Conservation (phyloP, 2,888 invertebrate genomes). For the Volucella inflata region DNA sequence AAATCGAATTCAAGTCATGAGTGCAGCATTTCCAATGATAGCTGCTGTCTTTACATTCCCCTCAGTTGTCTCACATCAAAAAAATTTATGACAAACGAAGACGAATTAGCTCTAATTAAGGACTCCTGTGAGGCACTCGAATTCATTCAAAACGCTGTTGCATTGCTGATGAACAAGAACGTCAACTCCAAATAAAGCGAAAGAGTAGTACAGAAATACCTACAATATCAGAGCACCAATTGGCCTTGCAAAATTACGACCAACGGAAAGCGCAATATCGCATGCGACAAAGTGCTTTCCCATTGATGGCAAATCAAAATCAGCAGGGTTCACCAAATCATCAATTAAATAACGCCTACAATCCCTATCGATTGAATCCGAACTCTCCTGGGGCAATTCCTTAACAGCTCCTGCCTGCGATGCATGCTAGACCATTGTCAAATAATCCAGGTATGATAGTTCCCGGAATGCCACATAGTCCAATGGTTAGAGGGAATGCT, state of each 20-base stretch:
- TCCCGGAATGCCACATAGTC: conserved; percentile 77
- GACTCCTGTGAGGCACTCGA: conserved; percentile 98
- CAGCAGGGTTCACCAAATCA: conserved; percentile 85
- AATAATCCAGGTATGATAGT: conserved; percentile 77
- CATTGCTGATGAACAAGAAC: conserved; percentile 96
- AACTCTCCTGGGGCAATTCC: conserved; percentile 79
- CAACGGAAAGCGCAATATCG: conserved; percentile 95
- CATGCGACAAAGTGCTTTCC: conserved; percentile 86
- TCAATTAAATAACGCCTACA: conserved; percentile 81
- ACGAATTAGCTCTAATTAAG: conserved; percentile 88
- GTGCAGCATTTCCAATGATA: conserved; percentile 97
- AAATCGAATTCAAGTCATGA: conserved; percentile 96
- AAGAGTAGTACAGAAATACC: conserved; percentile 98
- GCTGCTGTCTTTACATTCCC: conserved; percentile 98
- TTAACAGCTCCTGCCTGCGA: conserved; percentile 79
- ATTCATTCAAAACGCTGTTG: conserved; percentile 92
- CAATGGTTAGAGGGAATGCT: conserved; percentile 65
- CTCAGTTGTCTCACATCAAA: conserved; percentile 94
- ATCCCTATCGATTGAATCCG: conserved; percentile 80
- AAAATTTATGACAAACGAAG: conserved; percentile 92
- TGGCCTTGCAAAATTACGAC: conserved; percentile 96
- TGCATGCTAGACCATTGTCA: conserved; percentile 76
- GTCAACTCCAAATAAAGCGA: conserved; percentile 96
- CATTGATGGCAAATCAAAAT: conserved; percentile 84
- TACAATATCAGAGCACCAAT: conserved; percentile 96